Evolutionary conservation across 1,140 invertebrate species (phyloP).

Genomic region (Drosophila kohkoa): DNA sequence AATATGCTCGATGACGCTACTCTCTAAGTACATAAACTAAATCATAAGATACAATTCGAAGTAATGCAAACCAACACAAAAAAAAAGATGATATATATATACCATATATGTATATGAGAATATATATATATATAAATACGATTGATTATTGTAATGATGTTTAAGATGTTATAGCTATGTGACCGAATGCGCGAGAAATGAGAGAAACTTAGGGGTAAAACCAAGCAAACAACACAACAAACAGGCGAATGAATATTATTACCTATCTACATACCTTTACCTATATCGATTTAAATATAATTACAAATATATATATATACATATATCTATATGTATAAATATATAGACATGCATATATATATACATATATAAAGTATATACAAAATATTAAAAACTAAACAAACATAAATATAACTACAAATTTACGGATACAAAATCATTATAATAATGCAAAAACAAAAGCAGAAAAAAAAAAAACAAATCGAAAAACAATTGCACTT

Average conservation of each 20-base stretch:
- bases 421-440: constrained; percentile 74
- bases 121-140: constrained; percentile 50
- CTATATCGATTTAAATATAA: constrained; percentile 81
- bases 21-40: constrained; percentile 80
- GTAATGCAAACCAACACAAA: constrained; percentile 68
- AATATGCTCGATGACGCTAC: constrained; percentile 83
- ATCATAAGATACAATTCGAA: constrained; percentile 73
- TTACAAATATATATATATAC: constrained; percentile 48
- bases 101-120: constrained; percentile 37
- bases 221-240: constrained; percentile 72
- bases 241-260: constrained; percentile 83
- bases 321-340: constrained; percentile 48
- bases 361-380: constrained; percentile 66
- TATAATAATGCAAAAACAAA: constrained; percentile 53
- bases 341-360: constrained; percentile 53
- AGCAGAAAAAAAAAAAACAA: constrained; percentile 31
- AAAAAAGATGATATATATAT: constrained; percentile 43
- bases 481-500: constrained; percentile 69
- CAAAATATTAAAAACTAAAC: constrained; percentile 72
- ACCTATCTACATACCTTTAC: constrained; percentile 83
- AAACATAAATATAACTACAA: constrained; percentile 77
- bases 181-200: constrained; percentile 63
- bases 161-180: constrained; percentile 83
- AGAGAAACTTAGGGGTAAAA: constrained; percentile 60
- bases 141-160: constrained; percentile 82